Base-by-base conservation (phyloP, 2,888 invertebrate genomes). In the Gasteruption jaculator region DNA sequence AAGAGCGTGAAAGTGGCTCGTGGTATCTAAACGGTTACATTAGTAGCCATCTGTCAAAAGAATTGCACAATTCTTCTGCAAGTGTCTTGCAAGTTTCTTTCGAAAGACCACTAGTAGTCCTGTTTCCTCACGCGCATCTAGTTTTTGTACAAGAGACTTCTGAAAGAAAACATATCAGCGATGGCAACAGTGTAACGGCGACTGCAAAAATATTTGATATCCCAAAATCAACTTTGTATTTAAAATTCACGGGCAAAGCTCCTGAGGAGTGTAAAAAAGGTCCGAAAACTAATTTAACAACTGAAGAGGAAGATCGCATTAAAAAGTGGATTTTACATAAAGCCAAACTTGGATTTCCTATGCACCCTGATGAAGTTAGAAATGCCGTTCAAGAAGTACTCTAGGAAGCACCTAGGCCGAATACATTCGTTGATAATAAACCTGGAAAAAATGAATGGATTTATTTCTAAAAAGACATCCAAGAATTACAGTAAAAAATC, bases 381-480 rank as follows among this genome's bases (percentile, higher is more conserved):
- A 43, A 53, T 44, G 45, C 51, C 8, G 56, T 56, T 3, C 52
- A 55, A 32, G 45, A 44, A 29, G 35, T 53, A 27, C 15, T 53
- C 6, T 4, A 43, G 29, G 45, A 46, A 15, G 35, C 32, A 18
- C 20, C 38, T n/a, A 31, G 56, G 40, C 4, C 30, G 32, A 59
- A 45, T 45, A 43, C 49, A 19, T 58, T 61, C 33, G 49, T 26
- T 20, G 43, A 54, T 14, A 41, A 51, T 18, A 44, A 46, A 33
- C 57, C 61, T 5, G 58, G 58, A 16, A 44, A 49, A 33, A 58
- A 55, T 61, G 60, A 57, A 37, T 56, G 21, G 10, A 40, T 10
- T 31, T 56, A 10, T 63, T 60, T 50, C 38, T 61, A 8, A 44
- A 50, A 43, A 43, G 60, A 34, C 50, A 60, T 38, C 53, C 58